phyloP scores from a whole-genome alignment of 2,113 vertebrate genomes.

The Arizona elegans region DNA sequence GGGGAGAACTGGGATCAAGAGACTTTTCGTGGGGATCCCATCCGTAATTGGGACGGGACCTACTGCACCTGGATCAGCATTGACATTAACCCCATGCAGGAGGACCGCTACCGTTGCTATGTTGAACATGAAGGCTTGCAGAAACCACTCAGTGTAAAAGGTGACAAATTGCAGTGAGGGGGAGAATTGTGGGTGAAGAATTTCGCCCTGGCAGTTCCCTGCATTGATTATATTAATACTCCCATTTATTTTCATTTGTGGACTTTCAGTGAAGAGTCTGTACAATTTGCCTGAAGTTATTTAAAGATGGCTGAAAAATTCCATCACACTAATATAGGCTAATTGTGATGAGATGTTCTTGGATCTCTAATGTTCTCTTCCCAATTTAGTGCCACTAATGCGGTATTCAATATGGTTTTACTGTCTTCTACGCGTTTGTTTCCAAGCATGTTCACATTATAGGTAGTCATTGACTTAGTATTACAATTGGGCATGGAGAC shows the following conservation, averaged over 20 bases:
- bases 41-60: not conserved
- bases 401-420: not conserved
- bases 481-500: not conserved
- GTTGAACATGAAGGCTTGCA: not conserved
- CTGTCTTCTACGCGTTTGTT: not conserved
- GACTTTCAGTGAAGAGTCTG: not conserved
- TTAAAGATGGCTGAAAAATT: not conserved
- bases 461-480: not conserved
- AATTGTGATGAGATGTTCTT: not conserved
- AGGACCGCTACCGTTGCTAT: not conserved
- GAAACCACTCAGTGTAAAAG: not conserved
- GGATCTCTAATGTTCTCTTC: not conserved
- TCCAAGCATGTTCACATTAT: not conserved
- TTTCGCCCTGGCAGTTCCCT: not conserved
- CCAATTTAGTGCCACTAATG: not conserved
- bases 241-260: not conserved
- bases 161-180: not conserved
- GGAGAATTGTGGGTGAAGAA: not conserved
- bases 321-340: not conserved
- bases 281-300: not conserved
- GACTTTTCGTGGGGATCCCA: not conserved
- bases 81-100: not conserved
- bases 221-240: not conserved
- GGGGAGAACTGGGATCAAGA: not conserved
- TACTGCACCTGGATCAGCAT: not conserved